Evolutionary conservation across 1,140 invertebrate species (phyloP), one percentile per base, ranked within the genome.

Genomic region (Arctopsyche grandis): DNA sequence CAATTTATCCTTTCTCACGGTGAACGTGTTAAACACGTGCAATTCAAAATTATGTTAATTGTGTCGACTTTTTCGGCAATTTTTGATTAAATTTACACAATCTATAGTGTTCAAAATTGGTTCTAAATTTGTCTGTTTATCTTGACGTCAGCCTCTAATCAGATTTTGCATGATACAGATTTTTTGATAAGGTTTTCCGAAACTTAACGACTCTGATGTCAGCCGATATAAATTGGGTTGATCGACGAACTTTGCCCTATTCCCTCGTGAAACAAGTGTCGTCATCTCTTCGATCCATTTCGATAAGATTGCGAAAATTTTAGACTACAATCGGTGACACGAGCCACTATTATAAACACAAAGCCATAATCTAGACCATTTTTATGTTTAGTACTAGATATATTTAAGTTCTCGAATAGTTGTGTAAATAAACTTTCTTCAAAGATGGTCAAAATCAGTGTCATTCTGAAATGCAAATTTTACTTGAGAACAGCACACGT

Each of bases 201-300:
- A 66, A 66, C 63, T 26, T n/a, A 1, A 26, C 19, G 21, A 26
- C 63, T 9, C n/a, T n/a, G n/a, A 26, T 9, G 10, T 24, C 63
- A 38, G 63, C 12, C 48, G 10, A 14, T 14, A 52, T 52, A 52
- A 66, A 66, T 21, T 66, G 63, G 63, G 63, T 66, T 66, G 63
- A 66, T 66, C 24, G 22, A 5, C 24, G 63, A 66, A 66, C 63
- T 66, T 66, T 66, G 63, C 21, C 24, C 63, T 66, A 66, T 66
- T 66, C 63, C 21, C 63, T 66, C 63, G 63, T 66, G 63, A 66
- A 66, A 66, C 63, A 66, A 66, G 63, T 66, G 63, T 66, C 63
- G 63, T 66, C 63, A 66, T 66, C 63, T 66, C 10, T 66, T 66
- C 26, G 22, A 66, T 66, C 63, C 21, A 66, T 66, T 66, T 66